Percentiles rank a stretch among this genome's conserved stretches.
Evolutionary conservation across 2,113 vertebrate genomes (phyloP).

Genomic region (Peromyscus leucopus): DNA sequence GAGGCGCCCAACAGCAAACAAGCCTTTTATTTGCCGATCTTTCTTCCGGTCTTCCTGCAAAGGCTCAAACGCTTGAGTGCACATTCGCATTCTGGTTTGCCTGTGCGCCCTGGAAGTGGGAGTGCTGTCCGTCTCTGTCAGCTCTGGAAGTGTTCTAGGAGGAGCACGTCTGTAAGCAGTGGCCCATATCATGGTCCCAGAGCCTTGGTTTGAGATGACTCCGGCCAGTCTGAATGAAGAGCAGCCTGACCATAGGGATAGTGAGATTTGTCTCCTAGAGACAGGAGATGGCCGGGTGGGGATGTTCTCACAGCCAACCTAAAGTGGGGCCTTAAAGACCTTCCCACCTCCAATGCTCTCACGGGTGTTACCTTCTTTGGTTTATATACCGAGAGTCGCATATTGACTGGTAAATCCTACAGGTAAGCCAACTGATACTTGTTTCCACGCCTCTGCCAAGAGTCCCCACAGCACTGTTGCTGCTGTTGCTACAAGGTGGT

Average conservation of each 20-base stretch:
- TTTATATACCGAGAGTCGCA: not conserved
- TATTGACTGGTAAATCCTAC: not conserved
- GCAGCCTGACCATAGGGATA: not conserved
- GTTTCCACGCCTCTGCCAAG: not conserved
- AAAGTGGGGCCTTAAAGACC: not conserved
- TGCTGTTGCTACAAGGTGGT: not conserved
- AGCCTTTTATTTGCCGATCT: constrained; percentile 8
- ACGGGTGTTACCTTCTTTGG: not conserved
- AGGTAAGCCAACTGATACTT: not conserved
- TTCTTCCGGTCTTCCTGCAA: constrained; percentile 18
- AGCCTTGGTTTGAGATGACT: not conserved
- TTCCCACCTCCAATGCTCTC: not conserved
- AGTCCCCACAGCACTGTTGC: not conserved
- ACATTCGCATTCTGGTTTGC: not conserved
- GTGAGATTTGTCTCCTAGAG: not conserved
- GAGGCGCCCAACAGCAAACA: not conserved
- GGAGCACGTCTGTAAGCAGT: not conserved
- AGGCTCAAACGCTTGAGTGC: not conserved
- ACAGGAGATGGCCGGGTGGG: not conserved
- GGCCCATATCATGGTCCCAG: not conserved
- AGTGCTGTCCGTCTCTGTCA: not conserved
- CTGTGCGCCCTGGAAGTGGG: fast-evolving
- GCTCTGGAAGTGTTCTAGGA: not conserved
- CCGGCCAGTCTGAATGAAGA: not conserved
- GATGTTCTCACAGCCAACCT: not conserved